These are phyloP conservation scores for Yponomeuta sedellus DNA, from an alignment of 2,888 invertebrate species.

Conservation along the genomic window DNA sequence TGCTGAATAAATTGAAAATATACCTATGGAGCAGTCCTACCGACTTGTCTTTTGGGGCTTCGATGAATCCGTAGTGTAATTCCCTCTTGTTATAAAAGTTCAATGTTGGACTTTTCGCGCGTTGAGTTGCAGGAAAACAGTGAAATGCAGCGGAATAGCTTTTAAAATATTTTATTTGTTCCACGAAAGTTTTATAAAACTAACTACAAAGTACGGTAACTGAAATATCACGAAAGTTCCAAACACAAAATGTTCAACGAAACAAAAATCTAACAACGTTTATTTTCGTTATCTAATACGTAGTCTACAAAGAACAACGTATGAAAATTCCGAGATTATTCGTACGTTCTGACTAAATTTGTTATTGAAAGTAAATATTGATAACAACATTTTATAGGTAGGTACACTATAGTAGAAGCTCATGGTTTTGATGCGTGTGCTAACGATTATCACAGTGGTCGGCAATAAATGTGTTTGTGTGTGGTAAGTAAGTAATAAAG, in stretches of 20 bases:
- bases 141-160: neutral
- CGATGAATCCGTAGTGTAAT: neutral
- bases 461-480: neutral
- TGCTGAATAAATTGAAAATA: neutral
- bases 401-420: constrained; percentile 8
- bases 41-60: neutral
- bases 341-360: no score
- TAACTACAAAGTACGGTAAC: constrained; percentile 6
- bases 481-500: neutral
- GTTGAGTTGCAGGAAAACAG: neutral
- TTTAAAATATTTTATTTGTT: constrained; percentile 14
- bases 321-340: neutral
- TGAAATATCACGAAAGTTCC: neutral
- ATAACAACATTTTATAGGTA: neutral
- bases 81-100: neutral
- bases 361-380: no score
- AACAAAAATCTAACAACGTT: neutral
- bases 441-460: constrained; percentile 9
- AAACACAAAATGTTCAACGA: neutral
- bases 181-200: constrained; percentile 12
- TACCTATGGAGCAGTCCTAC: neutral
- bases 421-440: constrained; percentile 11
- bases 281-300: neutral
- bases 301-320: neutral
- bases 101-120: neutral